Evolutionary conservation across 2,113 vertebrate species (phyloP).

Genomic region (Myodes glareolus): DNA sequence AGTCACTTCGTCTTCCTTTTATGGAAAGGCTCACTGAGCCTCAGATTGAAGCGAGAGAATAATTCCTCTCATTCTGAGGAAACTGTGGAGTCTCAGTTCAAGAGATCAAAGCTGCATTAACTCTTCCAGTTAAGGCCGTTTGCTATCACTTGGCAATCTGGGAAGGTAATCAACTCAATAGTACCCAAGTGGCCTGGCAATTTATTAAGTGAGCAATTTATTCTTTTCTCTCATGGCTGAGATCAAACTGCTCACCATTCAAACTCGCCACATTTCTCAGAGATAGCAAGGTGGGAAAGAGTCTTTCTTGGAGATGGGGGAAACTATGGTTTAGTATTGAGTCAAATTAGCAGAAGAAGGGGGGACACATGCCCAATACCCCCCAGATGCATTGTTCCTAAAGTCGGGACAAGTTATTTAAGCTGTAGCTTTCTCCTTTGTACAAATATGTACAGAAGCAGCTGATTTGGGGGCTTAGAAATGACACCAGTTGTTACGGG

Average conservation of each 20-base stretch:
- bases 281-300: slow-evolving; percentile 62
- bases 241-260: slow-evolving; percentile 70
- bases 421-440: background rate
- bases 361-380: background rate
- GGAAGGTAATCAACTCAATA: slow-evolving; percentile 77
- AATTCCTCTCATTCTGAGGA: slow-evolving; percentile 59
- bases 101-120: slow-evolving; percentile 76
- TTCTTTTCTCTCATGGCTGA: slow-evolving; percentile 67
- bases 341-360: background rate
- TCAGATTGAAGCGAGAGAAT: slow-evolving; percentile 63
- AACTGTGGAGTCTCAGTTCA: slow-evolving; percentile 65
- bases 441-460: background rate
- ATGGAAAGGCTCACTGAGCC: slow-evolving; percentile 7
- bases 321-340: slow-evolving; percentile 40
- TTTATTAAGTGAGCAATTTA: slow-evolving; percentile 79
- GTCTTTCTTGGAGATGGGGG: slow-evolving; percentile 5
- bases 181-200: slow-evolving; percentile 76
- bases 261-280: slow-evolving; percentile 61
- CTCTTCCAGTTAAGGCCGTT: slow-evolving; percentile 68
- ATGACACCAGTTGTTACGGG: no score
- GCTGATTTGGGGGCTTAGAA: fast-evolving
- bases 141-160: slow-evolving; percentile 67
- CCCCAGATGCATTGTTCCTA: background rate
- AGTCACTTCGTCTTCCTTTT: slow-evolving; percentile 37
- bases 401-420: background rate